Base-by-base conservation (phyloP, 2,888 invertebrate species). In the Exephanes ischioxanthus region DNA sequence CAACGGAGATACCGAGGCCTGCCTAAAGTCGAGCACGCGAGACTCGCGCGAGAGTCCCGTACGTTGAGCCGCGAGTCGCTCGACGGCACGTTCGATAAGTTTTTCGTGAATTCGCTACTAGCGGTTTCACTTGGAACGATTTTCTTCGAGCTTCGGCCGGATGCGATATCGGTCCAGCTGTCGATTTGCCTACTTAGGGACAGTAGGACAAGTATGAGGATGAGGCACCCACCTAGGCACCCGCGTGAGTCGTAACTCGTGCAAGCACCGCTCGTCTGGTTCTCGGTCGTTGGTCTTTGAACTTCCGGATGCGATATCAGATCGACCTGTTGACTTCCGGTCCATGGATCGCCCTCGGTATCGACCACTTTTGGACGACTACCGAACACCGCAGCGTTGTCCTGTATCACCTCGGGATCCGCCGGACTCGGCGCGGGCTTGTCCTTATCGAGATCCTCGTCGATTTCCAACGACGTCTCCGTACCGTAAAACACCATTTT, bases 401-500 rank as follows among this genome's bases (percentile, higher is more conserved):
- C 90, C 51, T 87, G 86, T 14, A 84, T 45, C 4, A 83, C 83
- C n/a, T 87, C 88, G 14, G 83, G 81, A 0, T 87, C 85, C 2
- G 88, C 81, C 33, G 90, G 88, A 1, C 87, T 80, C 2, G 89
- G 87, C 7, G 86, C 80, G 3, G 87, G 88, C 58, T 91, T 92
- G 83, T 92, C 92, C 82, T 89, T 91, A 84, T 91, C 92, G 75
- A 92, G 87, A 11, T 90, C 91, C 68, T 93, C 92, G 83, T 93
- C 92, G 16, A 90, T 79, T 45, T 93, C 94, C 37, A 95, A 94
- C 1, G 94, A 94, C 11, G 94, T 95, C 51, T 95, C 96, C 1
- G 98, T 98, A 61, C 98, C 98, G 94, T 97, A 97, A 93, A 98
- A 96, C 91, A 97, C 96, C 91, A 98, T 94, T 93, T 97, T 96